Conservation (phyloP, 1,140 invertebrate genomes). For the Nomia melanderi region DNA sequence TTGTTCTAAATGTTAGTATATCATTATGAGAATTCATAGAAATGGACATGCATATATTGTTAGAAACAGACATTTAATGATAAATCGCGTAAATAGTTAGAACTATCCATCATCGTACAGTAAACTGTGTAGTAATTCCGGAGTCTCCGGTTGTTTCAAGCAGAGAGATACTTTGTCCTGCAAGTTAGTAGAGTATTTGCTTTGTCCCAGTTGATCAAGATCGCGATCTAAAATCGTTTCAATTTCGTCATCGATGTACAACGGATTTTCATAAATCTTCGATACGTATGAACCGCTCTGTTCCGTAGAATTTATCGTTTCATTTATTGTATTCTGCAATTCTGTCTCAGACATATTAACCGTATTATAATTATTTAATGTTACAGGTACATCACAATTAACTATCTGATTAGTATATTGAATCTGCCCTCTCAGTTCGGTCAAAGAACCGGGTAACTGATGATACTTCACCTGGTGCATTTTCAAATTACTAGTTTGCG, state of each 20-base stretch:
- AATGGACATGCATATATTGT: neutral
- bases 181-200: conserved; percentile 65
- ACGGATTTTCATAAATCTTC: conserved; percentile 73
- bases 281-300: conserved; percentile 68
- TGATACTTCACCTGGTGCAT: conserved; percentile 79
- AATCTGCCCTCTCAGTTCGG: conserved; percentile 26
- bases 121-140: conserved; percentile 74
- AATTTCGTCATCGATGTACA: conserved; percentile 76
- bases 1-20: conserved; percentile 49
- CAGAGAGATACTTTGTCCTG: conserved; percentile 73
- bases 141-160: conserved; percentile 76
- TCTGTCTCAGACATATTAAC: conserved; percentile 75
- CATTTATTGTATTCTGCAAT: conserved; percentile 74
- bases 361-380: conserved; percentile 67
- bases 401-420: conserved; percentile 40
- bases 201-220: conserved; percentile 67
- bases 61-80: neutral
- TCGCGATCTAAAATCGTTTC: conserved; percentile 75
- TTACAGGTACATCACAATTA: conserved; percentile 43
- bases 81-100: neutral
- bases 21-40: conserved; percentile 47
- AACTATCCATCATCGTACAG: conserved; percentile 72
- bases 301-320: conserved; percentile 72
- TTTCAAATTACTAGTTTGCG: conserved; percentile 84
- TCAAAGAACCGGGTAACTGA: conserved; percentile 60